These are phyloP conservation scores for Cinara cedri DNA, from an alignment of 2,888 invertebrate genomes.

Conservation along the genomic window DNA sequence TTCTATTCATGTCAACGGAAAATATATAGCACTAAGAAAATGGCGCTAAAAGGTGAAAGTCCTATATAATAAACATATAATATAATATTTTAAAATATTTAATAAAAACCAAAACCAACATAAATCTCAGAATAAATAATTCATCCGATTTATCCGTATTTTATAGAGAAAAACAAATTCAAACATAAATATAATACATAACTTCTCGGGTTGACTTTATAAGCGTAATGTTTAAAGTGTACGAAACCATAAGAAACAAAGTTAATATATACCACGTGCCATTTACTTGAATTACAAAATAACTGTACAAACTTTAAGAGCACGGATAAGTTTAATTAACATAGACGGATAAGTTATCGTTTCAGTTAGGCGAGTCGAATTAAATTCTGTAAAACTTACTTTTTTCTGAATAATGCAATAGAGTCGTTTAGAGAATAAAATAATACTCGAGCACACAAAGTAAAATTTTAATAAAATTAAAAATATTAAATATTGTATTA, in stretches of 20 bases:
- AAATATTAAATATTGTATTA: not conserved
- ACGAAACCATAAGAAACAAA: slow-evolving; percentile 12
- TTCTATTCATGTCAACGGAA: slow-evolving; percentile 12
- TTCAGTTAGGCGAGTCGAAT: slow-evolving; percentile 14
- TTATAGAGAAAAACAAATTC: too few relatives aligned
- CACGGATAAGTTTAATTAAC: slow-evolving; percentile 38
- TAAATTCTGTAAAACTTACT: slow-evolving; percentile 16
- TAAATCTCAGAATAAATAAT: not conserved
- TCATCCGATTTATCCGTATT: not conserved
- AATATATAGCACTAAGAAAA: not conserved
- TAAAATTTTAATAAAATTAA: not conserved
- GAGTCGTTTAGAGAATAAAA: not conserved
- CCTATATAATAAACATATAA: too few relatives aligned
- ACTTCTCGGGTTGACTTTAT: not conserved
- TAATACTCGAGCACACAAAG: too few relatives aligned
- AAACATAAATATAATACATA: too few relatives aligned
- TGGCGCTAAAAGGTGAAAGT: not conserved
- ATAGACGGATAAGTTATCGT: slow-evolving; percentile 23
- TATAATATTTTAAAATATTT: too few relatives aligned
- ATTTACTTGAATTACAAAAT: slow-evolving; percentile 14
- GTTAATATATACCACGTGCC: slow-evolving; percentile 6
- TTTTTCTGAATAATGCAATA: slow-evolving; percentile 11
- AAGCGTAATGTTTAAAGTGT: not conserved
- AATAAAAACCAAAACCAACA: too few relatives aligned
- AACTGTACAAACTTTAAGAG: slow-evolving; percentile 20